phyloP scores from a whole-genome alignment of 2,797 vertebrate species.

The Acanthornis magna region DNA sequence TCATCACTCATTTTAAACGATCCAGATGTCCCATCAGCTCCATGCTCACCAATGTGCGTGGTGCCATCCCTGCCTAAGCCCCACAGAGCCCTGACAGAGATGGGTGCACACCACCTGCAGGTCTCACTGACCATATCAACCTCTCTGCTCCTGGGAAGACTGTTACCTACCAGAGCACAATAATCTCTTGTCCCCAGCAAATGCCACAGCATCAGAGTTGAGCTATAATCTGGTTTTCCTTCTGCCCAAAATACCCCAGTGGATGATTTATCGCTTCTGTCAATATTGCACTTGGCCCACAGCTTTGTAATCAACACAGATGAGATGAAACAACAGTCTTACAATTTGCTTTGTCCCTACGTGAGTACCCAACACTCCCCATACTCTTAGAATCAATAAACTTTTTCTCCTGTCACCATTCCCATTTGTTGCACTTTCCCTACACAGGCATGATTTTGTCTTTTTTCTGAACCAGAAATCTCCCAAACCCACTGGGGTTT shows the following conservation, averaged over 20 bases:
- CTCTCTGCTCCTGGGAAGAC: neutral
- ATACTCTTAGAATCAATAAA: neutral
- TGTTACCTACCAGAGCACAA: neutral
- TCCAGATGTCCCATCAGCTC: neutral
- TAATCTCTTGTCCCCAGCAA: neutral
- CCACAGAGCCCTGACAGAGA: neutral
- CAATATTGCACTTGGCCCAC: constrained; percentile 10
- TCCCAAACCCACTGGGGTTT: neutral
- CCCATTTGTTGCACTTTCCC: neutral
- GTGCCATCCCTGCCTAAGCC: neutral
- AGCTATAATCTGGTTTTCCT: neutral
- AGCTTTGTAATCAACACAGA: neutral
- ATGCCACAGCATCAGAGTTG: neutral
- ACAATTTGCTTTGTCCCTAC: neutral
- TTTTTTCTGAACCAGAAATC: constrained; percentile 15
- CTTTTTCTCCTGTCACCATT: neutral
- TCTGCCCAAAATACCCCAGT: neutral
- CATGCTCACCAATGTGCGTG: accelerated
- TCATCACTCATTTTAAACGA: neutral
- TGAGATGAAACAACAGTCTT: neutral
- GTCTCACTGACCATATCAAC: neutral
- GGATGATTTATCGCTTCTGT: neutral
- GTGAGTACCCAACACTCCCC: neutral
- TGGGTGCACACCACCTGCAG: accelerated
- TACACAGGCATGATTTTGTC: neutral